Conservation (phyloP, 2,113 vertebrate species). For the Hypomesus transpacificus region DNA sequence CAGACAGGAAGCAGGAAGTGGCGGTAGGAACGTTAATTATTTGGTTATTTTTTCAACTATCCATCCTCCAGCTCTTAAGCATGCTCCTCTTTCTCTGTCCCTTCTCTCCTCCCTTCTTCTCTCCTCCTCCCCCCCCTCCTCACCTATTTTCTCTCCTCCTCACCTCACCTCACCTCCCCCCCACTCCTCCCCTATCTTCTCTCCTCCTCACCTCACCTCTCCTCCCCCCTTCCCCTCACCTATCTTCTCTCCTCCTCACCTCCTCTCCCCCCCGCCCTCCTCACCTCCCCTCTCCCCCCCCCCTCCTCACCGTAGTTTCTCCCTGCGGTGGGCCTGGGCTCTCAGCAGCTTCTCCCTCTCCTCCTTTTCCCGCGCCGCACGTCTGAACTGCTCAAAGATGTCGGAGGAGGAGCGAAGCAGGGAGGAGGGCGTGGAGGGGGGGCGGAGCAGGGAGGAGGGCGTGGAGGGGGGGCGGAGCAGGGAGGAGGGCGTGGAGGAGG, state of each 20-base stretch:
- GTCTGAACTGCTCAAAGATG: slow-evolving; percentile 88
- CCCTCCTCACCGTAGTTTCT: no score
- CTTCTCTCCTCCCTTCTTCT: not conserved
- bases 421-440: slow-evolving; percentile 74
- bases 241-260: slow-evolving; percentile 75
- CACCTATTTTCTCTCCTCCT: not conserved
- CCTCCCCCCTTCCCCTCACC: slow-evolving; percentile 56
- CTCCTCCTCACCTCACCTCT: not conserved
- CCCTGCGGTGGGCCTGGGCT: no score
- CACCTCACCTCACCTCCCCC: no score
- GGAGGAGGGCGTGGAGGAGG: no score
- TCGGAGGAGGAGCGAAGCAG: slow-evolving; percentile 85
- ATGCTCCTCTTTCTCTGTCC: not conserved
- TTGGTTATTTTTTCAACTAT: not conserved
- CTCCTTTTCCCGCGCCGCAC: slow-evolving; percentile 87
- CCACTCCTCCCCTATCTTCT: not conserved
- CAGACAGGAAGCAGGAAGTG: not conserved
- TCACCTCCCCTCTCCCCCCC: no score
- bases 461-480: no score
- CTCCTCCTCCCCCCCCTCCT: not conserved
- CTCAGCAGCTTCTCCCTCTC: slow-evolving; percentile 56
- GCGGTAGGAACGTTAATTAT: not conserved
- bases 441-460: slow-evolving; percentile 7
- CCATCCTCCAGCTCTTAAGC: no score
- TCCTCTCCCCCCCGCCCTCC: slow-evolving; percentile 77